phyloP scores from a whole-genome alignment of 2,113 vertebrate genomes.

The Gobius niger region DNA sequence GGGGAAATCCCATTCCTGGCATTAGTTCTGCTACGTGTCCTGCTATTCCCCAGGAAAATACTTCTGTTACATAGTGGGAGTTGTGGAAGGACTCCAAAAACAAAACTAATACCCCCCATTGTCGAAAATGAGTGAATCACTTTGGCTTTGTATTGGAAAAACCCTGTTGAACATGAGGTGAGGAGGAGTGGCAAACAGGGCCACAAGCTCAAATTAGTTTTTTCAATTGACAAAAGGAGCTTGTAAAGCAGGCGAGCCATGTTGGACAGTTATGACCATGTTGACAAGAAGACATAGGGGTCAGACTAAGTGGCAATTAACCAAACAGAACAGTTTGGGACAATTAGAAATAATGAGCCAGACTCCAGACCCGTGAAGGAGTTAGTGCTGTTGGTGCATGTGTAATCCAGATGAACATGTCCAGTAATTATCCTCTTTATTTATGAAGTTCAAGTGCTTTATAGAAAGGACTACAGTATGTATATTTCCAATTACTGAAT shows the following conservation, averaged over 20 bases:
- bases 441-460: conserved; percentile 27
- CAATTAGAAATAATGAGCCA: conserved; percentile 77
- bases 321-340: conserved; percentile 61
- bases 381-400: conserved; percentile 71
- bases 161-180: conserved; percentile 21
- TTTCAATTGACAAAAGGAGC: conserved; percentile 20
- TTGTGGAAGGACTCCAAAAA: conserved; percentile 29
- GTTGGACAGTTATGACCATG: conserved; percentile 61
- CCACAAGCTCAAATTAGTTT: conserved; percentile 23
- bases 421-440: conserved; percentile 47
- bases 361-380: conserved; percentile 59
- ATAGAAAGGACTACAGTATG: conserved; percentile 28
- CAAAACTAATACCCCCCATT: conserved; percentile 19
- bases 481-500: not conserved
- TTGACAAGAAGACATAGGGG: conserved; percentile 70
- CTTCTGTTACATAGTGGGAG: conserved; percentile 30
- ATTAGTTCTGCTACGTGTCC: conserved; percentile 66
- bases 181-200: conserved; percentile 16
- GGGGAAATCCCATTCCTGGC: conserved; percentile 68
- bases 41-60: conserved; percentile 49
- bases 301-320: conserved; percentile 67
- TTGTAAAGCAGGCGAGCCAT: conserved; percentile 46
- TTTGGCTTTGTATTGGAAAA: conserved; percentile 25
- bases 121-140: conserved; percentile 32
- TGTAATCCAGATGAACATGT: conserved; percentile 70